Base-by-base conservation (phyloP, 2,888 invertebrate species). In the Tholera decimalis region DNA sequence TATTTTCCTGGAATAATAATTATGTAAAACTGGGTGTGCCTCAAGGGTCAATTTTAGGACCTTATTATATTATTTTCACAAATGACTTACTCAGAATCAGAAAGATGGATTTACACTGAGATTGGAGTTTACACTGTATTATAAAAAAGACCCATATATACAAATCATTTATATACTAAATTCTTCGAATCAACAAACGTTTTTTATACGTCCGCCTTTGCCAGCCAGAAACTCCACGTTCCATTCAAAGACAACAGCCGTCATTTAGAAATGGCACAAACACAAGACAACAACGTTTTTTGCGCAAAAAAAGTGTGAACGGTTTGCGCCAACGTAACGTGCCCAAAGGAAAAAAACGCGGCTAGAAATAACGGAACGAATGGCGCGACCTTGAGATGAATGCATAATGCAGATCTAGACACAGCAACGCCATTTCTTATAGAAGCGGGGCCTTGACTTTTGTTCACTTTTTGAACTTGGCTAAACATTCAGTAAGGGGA, bases 391-490 rank as follows among this genome's bases (percentile, higher is more conserved):
- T 86, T 85, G 86, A 79, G 55, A 77, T 73, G 66, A 72, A 80
- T 83, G 83, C 82, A 83, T 72, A 50, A 74, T 79, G 77, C 77
- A 80, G 71, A 59, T 80, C 77, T 79, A 79, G 80, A 80, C 69
- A 50, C 55, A 43, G 49, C 61, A 43, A 54, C 8, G 54, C 46
- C 65, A 79, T 71, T 77, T 62, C 61, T 77, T 67, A 54, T 62
- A 64, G 41, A 50, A 64, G 46, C 63, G 55, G 57, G 59, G 18
- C 79, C 79, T 79, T 79, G 79, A 79, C 74, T 74, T 68, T 77
- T 28, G 67, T 18, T 24, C 35, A 24, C 11, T 56, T 69, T 62
- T 47, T 53, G 28, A 47, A 56, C 15, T 67, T 33, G 4, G 20
- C 2, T 9, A 26, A 37, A 20, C 39, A 30, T 30, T 47, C 4